Evolutionary conservation across 2,797 vertebrate genomes (phyloP).

Genomic region (Oryzias dopingdopingensis): DNA sequence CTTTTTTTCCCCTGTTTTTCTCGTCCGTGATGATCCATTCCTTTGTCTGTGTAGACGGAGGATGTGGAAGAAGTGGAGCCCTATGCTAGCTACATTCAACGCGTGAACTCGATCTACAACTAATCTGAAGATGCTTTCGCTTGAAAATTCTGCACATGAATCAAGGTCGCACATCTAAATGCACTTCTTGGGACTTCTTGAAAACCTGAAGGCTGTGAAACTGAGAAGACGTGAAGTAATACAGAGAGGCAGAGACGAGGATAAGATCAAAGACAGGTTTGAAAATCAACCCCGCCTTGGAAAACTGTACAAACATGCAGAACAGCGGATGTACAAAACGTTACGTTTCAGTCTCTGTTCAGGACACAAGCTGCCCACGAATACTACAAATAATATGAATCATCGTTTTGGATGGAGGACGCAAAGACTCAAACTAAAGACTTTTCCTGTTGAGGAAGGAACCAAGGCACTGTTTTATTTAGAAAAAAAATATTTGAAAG

Average conservation of each 20-base stretch:
- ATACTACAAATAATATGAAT: constrained; percentile 12
- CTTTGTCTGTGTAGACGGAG: constrained; percentile 39
- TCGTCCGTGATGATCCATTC: not conserved
- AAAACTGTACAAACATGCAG: constrained; percentile 13
- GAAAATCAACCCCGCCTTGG: not conserved
- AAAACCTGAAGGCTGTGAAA: constrained; percentile 45
- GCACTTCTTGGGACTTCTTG: constrained; percentile 13
- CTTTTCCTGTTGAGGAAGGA: not conserved
- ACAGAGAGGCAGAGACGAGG: constrained; percentile 13
- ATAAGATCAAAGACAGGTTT: constrained; percentile 22
- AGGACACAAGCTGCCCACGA: constrained; percentile 10
- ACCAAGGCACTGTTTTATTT: no score
- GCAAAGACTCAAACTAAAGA: constrained; percentile 10
- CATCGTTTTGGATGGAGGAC: not conserved
- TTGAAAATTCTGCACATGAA: constrained; percentile 20
- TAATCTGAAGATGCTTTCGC: constrained; percentile 62
- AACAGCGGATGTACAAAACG: constrained; percentile 26
- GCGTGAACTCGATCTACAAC: constrained; percentile 82
- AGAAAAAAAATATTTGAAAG: constrained; percentile 23
- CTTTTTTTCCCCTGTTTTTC: not conserved
- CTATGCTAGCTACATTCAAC: constrained; percentile 78
- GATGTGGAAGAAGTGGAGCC: constrained; percentile 78
- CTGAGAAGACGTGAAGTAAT: constrained; percentile 29
- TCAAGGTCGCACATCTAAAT: constrained; percentile 5
- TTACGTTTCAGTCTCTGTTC: not conserved